Base-by-base conservation (phyloP, 2,113 vertebrate genomes). In the Cnemophilus loriae region DNA sequence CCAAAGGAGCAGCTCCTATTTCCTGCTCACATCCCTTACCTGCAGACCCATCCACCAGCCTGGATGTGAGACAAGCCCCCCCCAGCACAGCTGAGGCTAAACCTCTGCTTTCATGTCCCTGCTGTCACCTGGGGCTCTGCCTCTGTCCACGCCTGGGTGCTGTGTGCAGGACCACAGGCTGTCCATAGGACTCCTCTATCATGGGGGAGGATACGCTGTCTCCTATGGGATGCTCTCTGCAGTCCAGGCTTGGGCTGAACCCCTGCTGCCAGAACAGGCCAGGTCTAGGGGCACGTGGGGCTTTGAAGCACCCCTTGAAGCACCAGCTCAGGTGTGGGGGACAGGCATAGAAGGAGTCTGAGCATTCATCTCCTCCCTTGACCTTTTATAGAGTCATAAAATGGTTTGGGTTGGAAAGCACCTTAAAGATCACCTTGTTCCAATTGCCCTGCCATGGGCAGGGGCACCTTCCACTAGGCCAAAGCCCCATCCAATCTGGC, bases 121-220 rank as follows among this genome's bases (percentile, higher is more conserved):
- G 35, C 30, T 70, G 70, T n/a, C 35, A 53, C 9, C 20, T 10
- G 23, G 53, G 26, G 18, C 49, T 79, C 35, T 17, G 17, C 1
- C 1, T 70, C 35, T 5, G 2, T 15, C 47, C n/a, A 19, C 0
- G 0, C 12, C 20, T 19, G 22, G 17, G 7, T 79, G 49, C 30
- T 33, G 7, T 8, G 3, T 15, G n/a, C 17, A 18, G 32, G 50
- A 42, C 16, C 24, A 42, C 1, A 1, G 26, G 17, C 30, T 71
- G 15, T 8, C 21, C 7, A 5, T 28, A 3, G 30, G 44, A 19
- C 4, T 14, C 30, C 15, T 68, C 5, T 39, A 0, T 12, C 63
- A 32, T 19, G 30, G 11, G 7, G 6, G 4, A 5, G 7, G 17
- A 13, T 30, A 24, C 3, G 8, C 32, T n/a, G 22, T 59, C 24